Conservation (phyloP, 2,888 invertebrate genomes). For the Megamerina dolium region DNA sequence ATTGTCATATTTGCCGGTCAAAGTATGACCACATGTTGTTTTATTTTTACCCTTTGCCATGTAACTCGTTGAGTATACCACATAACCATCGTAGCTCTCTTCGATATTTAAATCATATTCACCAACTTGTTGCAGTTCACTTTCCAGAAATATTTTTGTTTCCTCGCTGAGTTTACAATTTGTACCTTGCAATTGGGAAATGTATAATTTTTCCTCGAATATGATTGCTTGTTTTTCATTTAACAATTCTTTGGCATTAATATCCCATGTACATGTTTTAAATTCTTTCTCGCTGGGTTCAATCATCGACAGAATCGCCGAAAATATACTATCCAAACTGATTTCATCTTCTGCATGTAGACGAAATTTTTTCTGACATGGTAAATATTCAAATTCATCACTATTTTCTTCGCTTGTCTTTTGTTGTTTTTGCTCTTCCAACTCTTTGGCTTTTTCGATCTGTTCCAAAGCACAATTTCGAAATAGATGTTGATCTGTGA, state of each 20-base stretch:
- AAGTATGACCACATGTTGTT: slow-evolving; percentile 31
- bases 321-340: slow-evolving; percentile 39
- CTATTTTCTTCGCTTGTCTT: too few species aligned
- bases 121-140: slow-evolving; percentile 34
- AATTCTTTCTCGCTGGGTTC: slow-evolving; percentile 28
- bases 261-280: slow-evolving; percentile 28
- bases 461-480: slow-evolving; percentile 15
- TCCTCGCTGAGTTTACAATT: slow-evolving; percentile 35
- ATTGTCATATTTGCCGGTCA: slow-evolving; percentile 37
- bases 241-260: slow-evolving; percentile 31
- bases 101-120: slow-evolving; percentile 33
- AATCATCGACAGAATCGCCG: slow-evolving; percentile 30
- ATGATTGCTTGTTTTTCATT: slow-evolving; percentile 32
- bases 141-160: slow-evolving; percentile 35
- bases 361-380: slow-evolving; percentile 26
- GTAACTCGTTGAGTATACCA: slow-evolving; percentile 35
- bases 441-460: slow-evolving; percentile 12
- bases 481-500: slow-evolving; percentile 11
- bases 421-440: too few species aligned
- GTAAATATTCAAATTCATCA: slow-evolving; percentile 16
- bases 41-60: slow-evolving; percentile 32
- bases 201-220: slow-evolving; percentile 32
- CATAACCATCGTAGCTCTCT: slow-evolving; percentile 39
- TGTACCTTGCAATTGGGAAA: slow-evolving; percentile 30
- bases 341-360: slow-evolving; percentile 37